Base-by-base conservation (phyloP, 2,113 vertebrate genomes). In the Clarias gariepinus region DNA sequence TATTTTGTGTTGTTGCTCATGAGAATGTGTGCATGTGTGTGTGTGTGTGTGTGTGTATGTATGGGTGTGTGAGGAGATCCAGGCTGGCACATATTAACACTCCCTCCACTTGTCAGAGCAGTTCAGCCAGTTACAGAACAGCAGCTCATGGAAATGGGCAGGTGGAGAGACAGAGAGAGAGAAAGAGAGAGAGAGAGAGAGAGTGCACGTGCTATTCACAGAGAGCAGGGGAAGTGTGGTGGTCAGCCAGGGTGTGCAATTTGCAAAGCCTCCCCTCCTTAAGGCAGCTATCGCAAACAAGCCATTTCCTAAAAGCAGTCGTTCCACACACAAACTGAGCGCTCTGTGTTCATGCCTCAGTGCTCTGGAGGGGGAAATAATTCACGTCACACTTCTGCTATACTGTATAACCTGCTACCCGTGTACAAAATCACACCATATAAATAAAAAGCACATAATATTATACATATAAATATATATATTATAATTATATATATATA, bases 121-220 rank as follows among this genome's bases (percentile, higher is more conserved):
- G 96, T 95, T 95, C 89, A 94, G 93, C 94, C 90, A 95, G 95
- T 95, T 92, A 94, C 92, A 92, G 93, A 82, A 23, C 57, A 61
- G 85, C 91, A 93, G 94, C 90, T 93, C 94, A 96, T 89, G 92
- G 94, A 94, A 93, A 93, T 87, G 91, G 90, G 92, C 95, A 97
- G 97, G 97, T 97, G 95, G 98, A 96, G 4, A 28, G 57, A 71
- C 61, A 82, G 30, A 83, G 61, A 85, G 55, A 74, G 66, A 87
- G 52, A 79, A 66, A 90, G 80, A 85, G 74, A 69, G 47, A 81
- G 33, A 82, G 85, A 52, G 78, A 55, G 69, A 58, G 66, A 30
- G 88, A 86, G 86, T 33, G 69, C 23, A n/a, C 12, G 25, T 77
- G 74, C 52, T 84, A 66, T 47, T 66, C 47, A 78, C 61, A 81